Conservation (phyloP, 1,140 invertebrate genomes). For the Triops longicaudatus region DNA sequence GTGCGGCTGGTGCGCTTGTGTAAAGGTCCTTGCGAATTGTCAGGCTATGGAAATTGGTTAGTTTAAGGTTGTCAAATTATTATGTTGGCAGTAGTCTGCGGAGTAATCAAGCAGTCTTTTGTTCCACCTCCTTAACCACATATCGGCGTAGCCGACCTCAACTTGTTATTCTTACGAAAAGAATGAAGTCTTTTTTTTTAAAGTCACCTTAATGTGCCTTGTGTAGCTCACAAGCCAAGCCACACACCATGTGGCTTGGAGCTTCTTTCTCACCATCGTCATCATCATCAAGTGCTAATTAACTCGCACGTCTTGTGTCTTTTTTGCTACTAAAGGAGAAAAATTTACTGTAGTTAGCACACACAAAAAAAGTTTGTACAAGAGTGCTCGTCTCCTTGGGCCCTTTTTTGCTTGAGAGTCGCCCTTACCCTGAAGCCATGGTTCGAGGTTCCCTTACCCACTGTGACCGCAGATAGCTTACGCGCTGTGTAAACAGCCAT, state of each 20-base stretch:
- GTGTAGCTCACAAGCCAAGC: constrained; percentile 3
- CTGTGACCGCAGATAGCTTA: not conserved
- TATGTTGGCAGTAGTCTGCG: not conserved
- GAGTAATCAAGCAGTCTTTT: constrained; percentile 1
- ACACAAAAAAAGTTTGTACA: not conserved
- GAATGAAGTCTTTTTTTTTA: not conserved
- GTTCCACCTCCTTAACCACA: not conserved
- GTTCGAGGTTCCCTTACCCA: not conserved
- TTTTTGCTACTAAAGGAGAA: not conserved
- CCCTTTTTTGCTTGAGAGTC: not conserved
- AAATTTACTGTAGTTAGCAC: not conserved
- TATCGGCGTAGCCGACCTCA: not conserved
- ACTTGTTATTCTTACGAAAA: not conserved
- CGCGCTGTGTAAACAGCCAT: constrained; percentile 6
- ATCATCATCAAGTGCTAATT: constrained; percentile 2
- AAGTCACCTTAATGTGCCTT: not conserved
- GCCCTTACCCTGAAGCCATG: not conserved
- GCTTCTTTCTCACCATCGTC: not conserved
- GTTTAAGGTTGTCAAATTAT: constrained; percentile 2
- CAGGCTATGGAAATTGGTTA: not conserved
- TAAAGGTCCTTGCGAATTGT: not conserved
- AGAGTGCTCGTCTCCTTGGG: not conserved
- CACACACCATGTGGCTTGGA: constrained; percentile 10
- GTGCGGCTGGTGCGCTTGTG: not conserved
- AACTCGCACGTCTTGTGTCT: not conserved